Base-by-base conservation (phyloP, 30 jellyfish, hydroid and myxozoan genomes). In the Rhopilema esculentum region DNA sequence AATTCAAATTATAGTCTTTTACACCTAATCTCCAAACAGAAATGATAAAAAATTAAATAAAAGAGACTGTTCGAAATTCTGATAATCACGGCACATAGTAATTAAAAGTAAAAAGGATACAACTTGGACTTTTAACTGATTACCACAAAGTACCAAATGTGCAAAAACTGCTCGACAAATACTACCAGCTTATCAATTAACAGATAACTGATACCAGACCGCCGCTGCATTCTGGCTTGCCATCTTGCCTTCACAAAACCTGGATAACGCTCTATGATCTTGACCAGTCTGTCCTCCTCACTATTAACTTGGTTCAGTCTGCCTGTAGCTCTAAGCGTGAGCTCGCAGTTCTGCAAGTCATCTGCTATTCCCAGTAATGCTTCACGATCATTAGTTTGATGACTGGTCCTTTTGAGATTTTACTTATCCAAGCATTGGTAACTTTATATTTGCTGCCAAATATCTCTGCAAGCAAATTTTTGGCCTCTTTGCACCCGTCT, bases 371-470 rank as follows among this genome's bases (percentile, higher is more conserved):
- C 88, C 68, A 85, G 30, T 21, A 72, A 64, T 73, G 88, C 93
- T 49, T 85, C 93, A 72, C 88, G 62, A 61, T 85, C 93, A 85
- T 29, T 75, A 27, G 92, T 75, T 72, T 53, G 53, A 50, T 27
- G 61, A 66, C 17, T 57, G 88, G 93, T 75, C 83, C 83, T 69
- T 83, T 26, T 49, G 86, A 83, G 30, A 72, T 86, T 23, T 83
- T 83, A 73, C 9, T 69, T 16, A 83, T 83, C 92, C 92, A 83
- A 70, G 86, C 50, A 70, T 32, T 83, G 49, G 92, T 24, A 27
- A 83, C 92, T 69, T 82, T n/a, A 78, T 82, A 82, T 49, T 67
- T 83, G 77, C 77, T 61, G 69, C 92, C 92, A 70, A 83, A 83
- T 49, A 86, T 69, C 79, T 83, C 86, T 70, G 52, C 85, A 49